These are phyloP conservation scores for Scaptomyza tumidula DNA, from an alignment of 2,888 invertebrate species.

Conservation along the genomic window DNA sequence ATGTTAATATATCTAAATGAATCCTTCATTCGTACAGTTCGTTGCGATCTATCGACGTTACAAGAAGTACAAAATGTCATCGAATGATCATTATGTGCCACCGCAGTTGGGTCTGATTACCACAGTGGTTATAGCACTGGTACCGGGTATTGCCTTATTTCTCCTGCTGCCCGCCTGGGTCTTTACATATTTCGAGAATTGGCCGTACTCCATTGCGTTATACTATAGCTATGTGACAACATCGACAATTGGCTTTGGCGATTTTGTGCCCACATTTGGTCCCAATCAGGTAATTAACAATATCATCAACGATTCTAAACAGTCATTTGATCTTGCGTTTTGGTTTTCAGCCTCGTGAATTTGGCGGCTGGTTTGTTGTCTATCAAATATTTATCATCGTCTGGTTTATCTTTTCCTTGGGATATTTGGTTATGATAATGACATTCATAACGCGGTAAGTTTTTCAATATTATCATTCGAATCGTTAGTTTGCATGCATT, in stretches of 20 bases:
- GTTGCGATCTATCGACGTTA: slow-evolving; percentile 92
- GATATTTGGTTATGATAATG: slow-evolving; percentile 95
- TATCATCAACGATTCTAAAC: background rate
- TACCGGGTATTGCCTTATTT: slow-evolving; percentile 95
- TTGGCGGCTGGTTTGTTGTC: slow-evolving; percentile 87
- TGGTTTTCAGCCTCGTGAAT: slow-evolving; percentile 80
- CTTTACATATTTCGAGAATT: slow-evolving; percentile 93
- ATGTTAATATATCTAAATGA: background rate
- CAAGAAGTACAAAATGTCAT: slow-evolving; percentile 88
- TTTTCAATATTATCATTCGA: background rate
- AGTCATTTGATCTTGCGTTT: background rate
- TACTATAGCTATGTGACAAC: slow-evolving; percentile 95
- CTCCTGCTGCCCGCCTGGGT: slow-evolving; percentile 93
- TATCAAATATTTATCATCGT: slow-evolving; percentile 93
- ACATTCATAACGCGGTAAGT: slow-evolving; percentile 90
- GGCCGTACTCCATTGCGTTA: slow-evolving; percentile 93
- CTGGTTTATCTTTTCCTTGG: slow-evolving; percentile 96
- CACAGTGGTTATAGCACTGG: slow-evolving; percentile 92
- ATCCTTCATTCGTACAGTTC: slow-evolving; percentile 86
- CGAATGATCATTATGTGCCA: slow-evolving; percentile 88
- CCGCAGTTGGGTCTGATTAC: slow-evolving; percentile 90
- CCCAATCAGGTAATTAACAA: slow-evolving; percentile 77
- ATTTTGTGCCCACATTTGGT: slow-evolving; percentile 90
- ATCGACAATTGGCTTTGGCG: slow-evolving; percentile 97
- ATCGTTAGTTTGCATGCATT: slow-evolving; percentile 31